phyloP scores from a whole-genome alignment of 2,888 invertebrate genomes.

The Agrypnus murinus region DNA sequence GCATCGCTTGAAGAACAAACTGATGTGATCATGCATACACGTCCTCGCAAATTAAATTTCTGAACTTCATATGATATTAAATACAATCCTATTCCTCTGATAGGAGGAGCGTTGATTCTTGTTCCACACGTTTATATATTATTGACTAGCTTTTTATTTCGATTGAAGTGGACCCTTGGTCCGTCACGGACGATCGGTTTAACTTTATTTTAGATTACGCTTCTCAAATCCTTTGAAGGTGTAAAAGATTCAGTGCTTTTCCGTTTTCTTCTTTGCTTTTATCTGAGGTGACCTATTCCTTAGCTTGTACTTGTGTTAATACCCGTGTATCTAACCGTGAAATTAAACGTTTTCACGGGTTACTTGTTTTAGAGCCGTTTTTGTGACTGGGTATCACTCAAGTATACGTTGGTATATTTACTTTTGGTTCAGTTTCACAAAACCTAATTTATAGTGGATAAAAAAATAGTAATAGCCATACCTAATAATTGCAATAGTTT shows the following conservation, averaged over 20 bases:
- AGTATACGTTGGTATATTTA: no score
- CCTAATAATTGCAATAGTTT: no score
- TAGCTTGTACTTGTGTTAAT: conserved; percentile 5
- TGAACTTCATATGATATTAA: neutral
- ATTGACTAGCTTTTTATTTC: conserved; percentile 19
- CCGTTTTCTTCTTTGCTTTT: conserved; percentile 1
- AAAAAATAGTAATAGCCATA: no score
- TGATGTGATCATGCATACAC: no score
- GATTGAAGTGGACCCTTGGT: conserved; percentile 2
- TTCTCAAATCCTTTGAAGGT: conserved; percentile 23
- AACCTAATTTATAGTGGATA: no score
- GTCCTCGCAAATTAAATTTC: conserved; percentile 1
- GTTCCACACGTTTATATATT: conserved; percentile 11
- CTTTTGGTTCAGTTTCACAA: no score
- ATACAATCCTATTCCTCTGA: neutral
- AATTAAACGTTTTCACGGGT: conserved; percentile 1
- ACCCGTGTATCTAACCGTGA: conserved; percentile 1
- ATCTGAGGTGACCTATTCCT: neutral
- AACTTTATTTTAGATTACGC: conserved; percentile 24
- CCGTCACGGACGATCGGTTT: conserved; percentile 16
- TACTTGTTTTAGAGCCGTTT: neutral
- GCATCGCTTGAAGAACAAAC: no score
- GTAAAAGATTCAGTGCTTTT: conserved; percentile 17
- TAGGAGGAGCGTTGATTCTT: neutral
- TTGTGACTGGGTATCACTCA: neutral